Evolutionary conservation across 2,113 vertebrate species (phyloP).

Genomic region (Ailuropoda melanoleuca): DNA sequence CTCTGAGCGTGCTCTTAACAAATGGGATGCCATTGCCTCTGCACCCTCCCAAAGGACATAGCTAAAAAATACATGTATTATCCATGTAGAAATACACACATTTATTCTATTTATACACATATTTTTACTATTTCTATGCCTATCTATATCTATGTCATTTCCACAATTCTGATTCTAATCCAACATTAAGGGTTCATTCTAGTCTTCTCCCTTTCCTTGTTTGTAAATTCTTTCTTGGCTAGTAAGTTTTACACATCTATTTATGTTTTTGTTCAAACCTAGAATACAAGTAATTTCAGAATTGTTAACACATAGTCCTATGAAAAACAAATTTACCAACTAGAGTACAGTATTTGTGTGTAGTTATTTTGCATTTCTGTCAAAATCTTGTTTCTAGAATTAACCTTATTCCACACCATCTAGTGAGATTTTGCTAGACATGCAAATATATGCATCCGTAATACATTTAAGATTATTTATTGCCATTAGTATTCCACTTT

Average conservation of each 20-base stretch:
- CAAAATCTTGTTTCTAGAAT: not conserved
- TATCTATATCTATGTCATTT: not conserved
- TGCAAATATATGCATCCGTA: not conserved
- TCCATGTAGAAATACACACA: not conserved
- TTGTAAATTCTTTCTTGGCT: not conserved
- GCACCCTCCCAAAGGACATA: not conserved
- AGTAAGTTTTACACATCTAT: not conserved
- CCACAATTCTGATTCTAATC: not conserved
- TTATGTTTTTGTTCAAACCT: not conserved
- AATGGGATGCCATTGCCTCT: not conserved
- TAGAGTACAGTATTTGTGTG: not conserved
- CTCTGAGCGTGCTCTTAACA: not conserved
- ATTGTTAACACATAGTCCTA: not conserved
- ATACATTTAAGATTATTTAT: not conserved
- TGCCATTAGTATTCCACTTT: not conserved
- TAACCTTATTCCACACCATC: not conserved
- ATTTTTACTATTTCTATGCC: not conserved
- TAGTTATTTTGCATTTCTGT: not conserved
- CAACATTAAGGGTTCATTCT: not conserved
- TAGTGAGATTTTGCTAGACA: not conserved
- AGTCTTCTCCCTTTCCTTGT: not conserved
- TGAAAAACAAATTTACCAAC: not conserved
- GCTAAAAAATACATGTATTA: not conserved
- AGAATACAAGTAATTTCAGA: not conserved
- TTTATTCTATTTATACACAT: not conserved